phyloP scores from a whole-genome alignment of 2,113 vertebrate genomes.

The Donacobius atricapilla region DNA sequence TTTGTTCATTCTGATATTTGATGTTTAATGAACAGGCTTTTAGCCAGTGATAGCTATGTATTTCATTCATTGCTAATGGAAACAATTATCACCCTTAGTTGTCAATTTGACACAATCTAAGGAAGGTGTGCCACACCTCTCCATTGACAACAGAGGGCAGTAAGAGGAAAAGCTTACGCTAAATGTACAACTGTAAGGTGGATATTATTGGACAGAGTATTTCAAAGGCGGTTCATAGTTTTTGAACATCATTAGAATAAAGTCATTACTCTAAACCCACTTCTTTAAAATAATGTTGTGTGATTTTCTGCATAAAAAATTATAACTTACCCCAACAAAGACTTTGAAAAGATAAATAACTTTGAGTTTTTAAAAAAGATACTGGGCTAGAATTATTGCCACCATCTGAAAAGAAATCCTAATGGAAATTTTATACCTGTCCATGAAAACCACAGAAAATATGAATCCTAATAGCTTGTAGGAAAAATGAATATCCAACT shows the following conservation, averaged over 20 bases:
- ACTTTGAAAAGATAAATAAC: not conserved
- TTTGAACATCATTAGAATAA: not conserved
- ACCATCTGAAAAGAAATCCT: rapidly evolving
- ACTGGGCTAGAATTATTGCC: not conserved
- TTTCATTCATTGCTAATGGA: not conserved
- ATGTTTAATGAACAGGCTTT: not conserved
- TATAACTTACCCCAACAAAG: not conserved
- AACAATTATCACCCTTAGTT: not conserved
- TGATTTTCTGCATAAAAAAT: not conserved
- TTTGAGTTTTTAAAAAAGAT: not conserved
- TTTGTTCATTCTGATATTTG: not conserved
- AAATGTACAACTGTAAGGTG: not conserved
- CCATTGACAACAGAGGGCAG: not conserved
- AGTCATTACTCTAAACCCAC: not conserved
- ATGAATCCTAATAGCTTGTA: not conserved
- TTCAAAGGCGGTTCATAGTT: not conserved
- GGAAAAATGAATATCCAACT: not conserved
- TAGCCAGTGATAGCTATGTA: not conserved
- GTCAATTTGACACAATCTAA: not conserved
- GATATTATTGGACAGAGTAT: not conserved
- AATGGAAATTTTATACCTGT: not conserved
- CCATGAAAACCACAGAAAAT: not conserved
- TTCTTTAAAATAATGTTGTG: not conserved
- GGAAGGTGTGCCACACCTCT: not conserved
- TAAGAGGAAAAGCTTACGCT: not conserved